These are phyloP conservation scores for Lepidiolamprologus cunningtoni DNA, from an alignment of 2,113 vertebrate genomes.

Conservation along the genomic window DNA sequence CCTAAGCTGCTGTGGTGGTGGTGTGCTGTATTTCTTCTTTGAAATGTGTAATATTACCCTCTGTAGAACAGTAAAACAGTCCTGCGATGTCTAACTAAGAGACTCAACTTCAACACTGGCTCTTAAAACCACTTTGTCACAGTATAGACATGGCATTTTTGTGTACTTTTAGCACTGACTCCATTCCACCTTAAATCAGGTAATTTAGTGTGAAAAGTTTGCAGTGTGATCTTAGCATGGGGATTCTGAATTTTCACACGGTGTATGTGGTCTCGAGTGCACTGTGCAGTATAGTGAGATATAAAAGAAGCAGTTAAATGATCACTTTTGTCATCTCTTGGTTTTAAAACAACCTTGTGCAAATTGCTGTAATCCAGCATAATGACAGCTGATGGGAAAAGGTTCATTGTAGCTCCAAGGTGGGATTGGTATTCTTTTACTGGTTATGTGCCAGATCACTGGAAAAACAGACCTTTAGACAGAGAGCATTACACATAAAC, in stretches of 20 bases:
- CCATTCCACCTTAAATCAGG: slow-evolving; percentile 1
- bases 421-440: slow-evolving; percentile 51
- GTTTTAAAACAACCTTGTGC: not conserved
- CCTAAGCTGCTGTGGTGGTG: not conserved
- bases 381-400: slow-evolving; percentile 27
- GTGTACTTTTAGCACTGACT: not conserved
- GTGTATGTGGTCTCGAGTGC: not conserved
- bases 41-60: not conserved
- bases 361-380: not conserved
- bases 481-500: not conserved
- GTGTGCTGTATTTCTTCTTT: not conserved
- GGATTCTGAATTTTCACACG: not conserved
- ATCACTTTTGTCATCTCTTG: slow-evolving; percentile 12
- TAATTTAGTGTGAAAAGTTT: slow-evolving; percentile 36
- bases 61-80: not conserved
- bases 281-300: not conserved
- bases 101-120: not conserved
- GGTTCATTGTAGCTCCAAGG: slow-evolving; percentile 56
- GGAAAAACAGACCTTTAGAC: slow-evolving; percentile 19
- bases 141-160: not conserved
- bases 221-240: not conserved
- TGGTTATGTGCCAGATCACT: slow-evolving; percentile 30
- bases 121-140: slow-evolving; percentile 22
- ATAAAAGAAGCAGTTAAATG: not conserved
- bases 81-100: not conserved